Percentiles rank a stretch among this genome's conserved stretches.
These are phyloP conservation scores for Oreochromis aureus DNA, from an alignment of 2,113 vertebrate genomes.

Conservation along the genomic window DNA sequence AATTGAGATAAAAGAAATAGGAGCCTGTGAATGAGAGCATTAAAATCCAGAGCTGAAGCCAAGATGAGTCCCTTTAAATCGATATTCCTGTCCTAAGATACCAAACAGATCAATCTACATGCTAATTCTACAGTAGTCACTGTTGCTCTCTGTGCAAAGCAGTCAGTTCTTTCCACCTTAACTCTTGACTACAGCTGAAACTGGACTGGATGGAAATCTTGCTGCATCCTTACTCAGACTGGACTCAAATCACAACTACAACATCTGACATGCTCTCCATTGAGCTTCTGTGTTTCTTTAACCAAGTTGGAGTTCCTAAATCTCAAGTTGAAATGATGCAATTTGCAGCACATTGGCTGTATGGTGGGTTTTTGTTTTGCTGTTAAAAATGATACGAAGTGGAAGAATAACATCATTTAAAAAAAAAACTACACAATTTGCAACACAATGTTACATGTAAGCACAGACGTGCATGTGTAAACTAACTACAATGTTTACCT, in stretches of 20 bases:
- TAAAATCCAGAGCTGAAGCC: conserved; percentile 31
- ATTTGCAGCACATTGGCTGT: not conserved
- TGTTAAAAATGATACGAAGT: not conserved
- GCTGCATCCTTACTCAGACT: not conserved
- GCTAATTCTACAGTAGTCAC: conserved; percentile 45
- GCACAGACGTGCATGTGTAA: not conserved
- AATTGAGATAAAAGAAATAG: conserved; percentile 50
- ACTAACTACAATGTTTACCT: not conserved
- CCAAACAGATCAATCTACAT: conserved; percentile 36
- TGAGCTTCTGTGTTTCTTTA: not conserved
- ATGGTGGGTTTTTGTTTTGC: not conserved
- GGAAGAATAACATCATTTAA: not conserved
- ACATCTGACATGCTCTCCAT: not conserved
- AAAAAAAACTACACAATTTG: not conserved
- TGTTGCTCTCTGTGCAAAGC: not conserved
- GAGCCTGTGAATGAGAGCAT: conserved; percentile 43
- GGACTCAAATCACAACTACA: not conserved
- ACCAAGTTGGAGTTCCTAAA: not conserved
- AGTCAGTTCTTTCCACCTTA: not conserved
- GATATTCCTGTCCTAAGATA: not conserved
- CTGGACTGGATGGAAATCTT: not conserved
- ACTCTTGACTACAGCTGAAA: not conserved
- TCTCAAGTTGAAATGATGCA: not conserved
- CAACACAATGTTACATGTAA: not conserved
- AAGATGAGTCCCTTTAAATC: conserved; percentile 37